Evolutionary conservation across 2,113 vertebrate species (phyloP), one percentile per base, ranked within the genome.

Genomic region (Indri indri): DNA sequence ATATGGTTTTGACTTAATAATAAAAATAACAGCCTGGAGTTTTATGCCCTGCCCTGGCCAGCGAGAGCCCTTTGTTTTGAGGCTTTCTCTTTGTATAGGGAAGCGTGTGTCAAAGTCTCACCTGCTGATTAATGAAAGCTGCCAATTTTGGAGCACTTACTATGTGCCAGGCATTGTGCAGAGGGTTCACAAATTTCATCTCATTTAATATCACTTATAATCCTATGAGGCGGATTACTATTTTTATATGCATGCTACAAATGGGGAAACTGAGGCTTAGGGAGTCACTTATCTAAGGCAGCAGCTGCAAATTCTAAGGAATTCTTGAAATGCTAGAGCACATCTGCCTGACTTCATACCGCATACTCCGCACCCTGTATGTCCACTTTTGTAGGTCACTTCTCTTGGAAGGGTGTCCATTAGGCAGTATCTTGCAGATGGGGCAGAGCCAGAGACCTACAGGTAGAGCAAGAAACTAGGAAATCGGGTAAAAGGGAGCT

Each of bases 1-100:
- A 91, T 94, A 79, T 3, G 18, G n/a, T 88, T 94, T 95, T 97
- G 94, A 91, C 77, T 96, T 94, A 86, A 93, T 81, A 91, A 63
- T 61, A 96, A 88, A 95, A 82, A 89, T 65, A 94, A 66, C 2
- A 37, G 27, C 30, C 59, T 91, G 32, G 40, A 86, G 40, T 93
- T 96, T 86, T 83, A 77, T 94, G 61, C 27, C 70, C 8, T 82
- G 63, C 47, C 42, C 2, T 65, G 32, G 23, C n/a, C 61, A 86
- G 76, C 25, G 42, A 65, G 61, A 91, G 27, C 4, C 22, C 37
- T 92, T n/a, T 88, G 61, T 27, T 93, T 50, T 32, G 63, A 76
- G 40, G 11, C 47, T 59, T 4, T 87, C 14, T 74, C 40, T 87
- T 81, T 89, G 32, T 45, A 74, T 1, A 71, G 45, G 30, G 66